phyloP scores from a whole-genome alignment of 2,888 invertebrate genomes.

The Sinopyrophorus schimmeli region DNA sequence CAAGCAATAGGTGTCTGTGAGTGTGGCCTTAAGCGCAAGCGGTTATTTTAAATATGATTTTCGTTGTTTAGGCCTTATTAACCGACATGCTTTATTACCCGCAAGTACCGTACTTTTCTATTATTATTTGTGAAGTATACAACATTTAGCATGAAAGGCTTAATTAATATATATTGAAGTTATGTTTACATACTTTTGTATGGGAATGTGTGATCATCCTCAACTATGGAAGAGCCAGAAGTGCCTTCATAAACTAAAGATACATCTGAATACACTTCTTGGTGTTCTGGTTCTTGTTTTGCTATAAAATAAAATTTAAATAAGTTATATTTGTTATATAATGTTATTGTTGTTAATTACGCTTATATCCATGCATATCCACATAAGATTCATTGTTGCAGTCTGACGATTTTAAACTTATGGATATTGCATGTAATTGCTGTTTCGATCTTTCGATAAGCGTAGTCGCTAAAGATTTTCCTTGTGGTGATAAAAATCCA shows the following conservation, averaged over 20 bases:
- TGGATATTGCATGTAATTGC: slow-evolving; percentile 22
- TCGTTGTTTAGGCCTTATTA: no score
- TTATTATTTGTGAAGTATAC: no score
- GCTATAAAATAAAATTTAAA: slow-evolving; percentile 1
- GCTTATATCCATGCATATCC: slow-evolving; percentile 23
- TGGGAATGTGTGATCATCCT: slow-evolving; percentile 11
- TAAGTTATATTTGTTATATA: neutral
- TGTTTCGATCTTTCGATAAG: slow-evolving; percentile 29
- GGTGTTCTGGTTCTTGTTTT: slow-evolving; percentile 6
- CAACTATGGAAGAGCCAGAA: neutral
- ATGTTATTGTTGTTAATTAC: neutral
- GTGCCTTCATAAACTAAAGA: slow-evolving; percentile 9
- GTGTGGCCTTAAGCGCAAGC: no score
- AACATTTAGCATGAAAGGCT: no score
- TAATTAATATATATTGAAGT: no score
- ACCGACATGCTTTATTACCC: no score
- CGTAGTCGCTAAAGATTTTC: slow-evolving; percentile 20
- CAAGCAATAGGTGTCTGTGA: no score
- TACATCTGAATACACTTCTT: slow-evolving; percentile 24
- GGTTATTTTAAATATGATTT: no score
- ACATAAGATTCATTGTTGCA: slow-evolving; percentile 19
- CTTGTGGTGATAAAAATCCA: slow-evolving; percentile 25
- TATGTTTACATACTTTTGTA: slow-evolving; percentile 20
- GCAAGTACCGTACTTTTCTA: no score
- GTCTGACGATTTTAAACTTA: slow-evolving; percentile 2